A percentile compares a stretch with the other conserved stretches of the same genome.
These are phyloP conservation scores for Hemicentrotus pulcherrimus DNA, from an alignment of 35 echinoderm and acorn worm species.

Conservation along the genomic window DNA sequence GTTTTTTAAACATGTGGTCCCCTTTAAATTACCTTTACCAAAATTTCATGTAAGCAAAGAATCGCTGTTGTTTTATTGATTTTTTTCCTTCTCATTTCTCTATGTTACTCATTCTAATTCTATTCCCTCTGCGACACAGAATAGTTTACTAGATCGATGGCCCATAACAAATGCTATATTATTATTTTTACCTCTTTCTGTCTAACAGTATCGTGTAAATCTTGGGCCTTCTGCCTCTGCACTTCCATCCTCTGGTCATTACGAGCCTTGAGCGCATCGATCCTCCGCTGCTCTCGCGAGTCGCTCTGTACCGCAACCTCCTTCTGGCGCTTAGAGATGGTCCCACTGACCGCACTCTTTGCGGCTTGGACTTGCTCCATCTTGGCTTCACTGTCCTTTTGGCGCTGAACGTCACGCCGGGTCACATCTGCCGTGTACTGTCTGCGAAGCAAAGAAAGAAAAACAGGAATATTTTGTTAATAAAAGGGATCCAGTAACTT, in stretches of 20 bases:
- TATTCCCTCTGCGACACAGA: too few relatives aligned
- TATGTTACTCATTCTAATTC: too few relatives aligned
- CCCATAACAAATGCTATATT: too few relatives aligned
- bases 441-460: constrained; percentile 24
- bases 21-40: neutral
- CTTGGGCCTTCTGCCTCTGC: constrained; percentile 72
- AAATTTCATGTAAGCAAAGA: neutral
- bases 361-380: constrained; percentile 58
- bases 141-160: too few relatives aligned
- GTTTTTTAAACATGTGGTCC: too few relatives aligned
- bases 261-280: constrained; percentile 60
- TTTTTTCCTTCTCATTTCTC: too few relatives aligned
- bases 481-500: too few relatives aligned
- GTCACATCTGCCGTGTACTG: constrained; percentile 76
- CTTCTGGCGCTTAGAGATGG: constrained; percentile 62
- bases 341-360: constrained; percentile 68
- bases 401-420: constrained; percentile 73
- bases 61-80: too few relatives aligned
- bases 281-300: constrained; percentile 51
- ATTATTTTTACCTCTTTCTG: constrained; percentile 79
- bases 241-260: constrained; percentile 68
- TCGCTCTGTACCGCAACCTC: constrained; percentile 41
- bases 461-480: neutral
- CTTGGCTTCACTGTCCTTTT: constrained; percentile 69
- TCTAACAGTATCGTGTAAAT: constrained; percentile 72